Base-by-base conservation (phyloP, 2,888 invertebrate species). In the Trachelus troglodyta region DNA sequence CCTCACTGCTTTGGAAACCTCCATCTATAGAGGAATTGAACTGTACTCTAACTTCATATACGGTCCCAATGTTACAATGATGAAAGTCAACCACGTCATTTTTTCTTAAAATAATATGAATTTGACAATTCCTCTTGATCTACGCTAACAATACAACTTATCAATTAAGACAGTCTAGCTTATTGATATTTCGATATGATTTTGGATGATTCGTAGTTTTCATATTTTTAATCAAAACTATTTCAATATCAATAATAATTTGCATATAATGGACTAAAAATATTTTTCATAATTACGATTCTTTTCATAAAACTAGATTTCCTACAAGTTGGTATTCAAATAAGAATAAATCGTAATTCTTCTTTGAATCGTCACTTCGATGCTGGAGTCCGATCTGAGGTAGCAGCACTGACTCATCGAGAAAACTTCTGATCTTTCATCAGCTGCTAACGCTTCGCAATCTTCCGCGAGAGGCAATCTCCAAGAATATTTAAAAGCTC, bases 401-500 rank as follows among this genome's bases (percentile, higher is more conserved):
- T 56, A 56, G 15, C 23, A 9, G 23, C 23, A 56, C 56, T 56
- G 56, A 56, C 56, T 56, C 56, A 23, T 56, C 56, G 23, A 56
- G 23, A 23, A 56, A 56, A 56, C 56, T 56, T 56, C 35, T 56
- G 56, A 56, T 56, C 56, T 56, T 56, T 56, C 56, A 23, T 15
- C 56, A 56, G 56, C 23, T 56, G 23, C 56, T 23, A 35, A 77
- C 15, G 11, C 23, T 77, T 30, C 34, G 4, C 34, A 31, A 40
- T n/a, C 33, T 77, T 33, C 34, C 9, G 73, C 34, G 40, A 34
- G 12, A 34, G 12, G 31, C 11, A 37, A 75, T n/a, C 31, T 69
- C 4, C 12, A 77, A 69, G 56, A 75, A 78, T 78, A 76, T 75
- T 76, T 69, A 73, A 76, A 23, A 56, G 56, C 56, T 56, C 23